These are phyloP conservation scores for Pammene aurita DNA, from an alignment of 2,888 invertebrate genomes.

Conservation along the genomic window DNA sequence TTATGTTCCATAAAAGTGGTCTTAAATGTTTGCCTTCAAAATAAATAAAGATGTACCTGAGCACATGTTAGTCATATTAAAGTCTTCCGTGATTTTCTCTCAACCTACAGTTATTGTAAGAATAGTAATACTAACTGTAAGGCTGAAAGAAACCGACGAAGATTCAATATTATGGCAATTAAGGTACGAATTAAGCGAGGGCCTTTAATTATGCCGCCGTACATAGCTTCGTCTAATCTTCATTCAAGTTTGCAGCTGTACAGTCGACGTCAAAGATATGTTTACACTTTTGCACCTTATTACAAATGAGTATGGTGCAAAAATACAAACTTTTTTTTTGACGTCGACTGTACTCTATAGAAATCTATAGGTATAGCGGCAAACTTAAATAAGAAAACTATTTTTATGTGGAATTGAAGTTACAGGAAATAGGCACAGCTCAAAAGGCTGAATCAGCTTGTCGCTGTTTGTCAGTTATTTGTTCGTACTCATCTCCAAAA, in stretches of 20 bases:
- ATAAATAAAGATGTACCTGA: constrained; percentile 39
- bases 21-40: constrained; percentile 16
- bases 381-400: not conserved
- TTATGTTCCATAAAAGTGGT: no score
- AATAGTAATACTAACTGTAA: not conserved
- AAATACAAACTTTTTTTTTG: no score
- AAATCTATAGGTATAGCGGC: not conserved
- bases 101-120: not conserved
- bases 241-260: constrained; percentile 4
- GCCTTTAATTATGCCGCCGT: constrained; percentile 5
- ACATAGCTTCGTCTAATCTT: not conserved
- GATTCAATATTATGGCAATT: constrained; percentile 8
- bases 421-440: constrained; percentile 41
- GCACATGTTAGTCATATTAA: constrained; percentile 32
- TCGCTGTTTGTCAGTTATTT: constrained; percentile 51
- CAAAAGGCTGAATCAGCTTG: constrained; percentile 51
- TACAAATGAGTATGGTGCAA: no score
- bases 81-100: constrained; percentile 4
- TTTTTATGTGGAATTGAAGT: constrained; percentile 6
- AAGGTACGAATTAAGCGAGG: not conserved
- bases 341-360: not conserved
- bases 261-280: no score
- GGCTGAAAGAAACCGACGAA: not conserved
- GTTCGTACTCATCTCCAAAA: constrained; percentile 52
- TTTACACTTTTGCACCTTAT: no score